phyloP scores from a whole-genome alignment of 2,888 invertebrate species.

The Steinernema hermaphroditum region DNA sequence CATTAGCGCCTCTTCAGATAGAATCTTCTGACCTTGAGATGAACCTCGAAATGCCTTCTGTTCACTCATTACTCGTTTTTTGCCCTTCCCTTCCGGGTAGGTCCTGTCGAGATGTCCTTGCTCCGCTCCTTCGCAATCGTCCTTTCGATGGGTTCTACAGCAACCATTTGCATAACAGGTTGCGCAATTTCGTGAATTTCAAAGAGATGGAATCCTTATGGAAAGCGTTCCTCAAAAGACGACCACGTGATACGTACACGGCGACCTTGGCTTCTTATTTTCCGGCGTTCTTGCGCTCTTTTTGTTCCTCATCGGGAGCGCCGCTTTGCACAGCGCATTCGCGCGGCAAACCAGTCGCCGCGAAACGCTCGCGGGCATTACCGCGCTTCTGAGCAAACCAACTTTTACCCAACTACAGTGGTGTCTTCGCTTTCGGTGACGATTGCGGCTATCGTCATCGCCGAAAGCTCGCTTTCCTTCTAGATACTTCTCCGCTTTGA shows the following conservation, averaged over 20 bases:
- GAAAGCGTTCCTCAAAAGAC: background rate
- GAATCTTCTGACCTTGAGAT: too few relatives aligned
- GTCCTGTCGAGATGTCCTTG: too few relatives aligned
- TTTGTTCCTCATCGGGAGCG: constrained; percentile 7
- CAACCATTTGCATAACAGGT: too few relatives aligned
- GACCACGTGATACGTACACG: background rate
- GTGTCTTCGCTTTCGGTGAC: background rate
- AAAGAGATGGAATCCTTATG: too few relatives aligned
- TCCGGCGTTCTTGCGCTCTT: background rate
- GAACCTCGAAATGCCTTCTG: too few relatives aligned
- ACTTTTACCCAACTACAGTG: background rate
- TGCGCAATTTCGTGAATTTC: too few relatives aligned
- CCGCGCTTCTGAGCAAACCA: too few relatives aligned
- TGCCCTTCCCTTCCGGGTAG: too few relatives aligned
- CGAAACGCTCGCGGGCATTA: background rate
- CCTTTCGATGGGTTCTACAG: too few relatives aligned
- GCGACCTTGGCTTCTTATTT: constrained; percentile 2
- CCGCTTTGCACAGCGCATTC: background rate
- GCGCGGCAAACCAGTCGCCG: constrained; percentile 18
- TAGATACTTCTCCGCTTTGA: background rate
- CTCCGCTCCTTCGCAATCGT: too few relatives aligned
- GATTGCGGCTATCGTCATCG: background rate
- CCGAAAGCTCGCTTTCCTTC: background rate
- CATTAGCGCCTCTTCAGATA: too few relatives aligned
- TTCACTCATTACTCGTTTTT: too few relatives aligned